phyloP scores from a whole-genome alignment of 1,140 invertebrate genomes.

The Thrips palmi region DNA sequence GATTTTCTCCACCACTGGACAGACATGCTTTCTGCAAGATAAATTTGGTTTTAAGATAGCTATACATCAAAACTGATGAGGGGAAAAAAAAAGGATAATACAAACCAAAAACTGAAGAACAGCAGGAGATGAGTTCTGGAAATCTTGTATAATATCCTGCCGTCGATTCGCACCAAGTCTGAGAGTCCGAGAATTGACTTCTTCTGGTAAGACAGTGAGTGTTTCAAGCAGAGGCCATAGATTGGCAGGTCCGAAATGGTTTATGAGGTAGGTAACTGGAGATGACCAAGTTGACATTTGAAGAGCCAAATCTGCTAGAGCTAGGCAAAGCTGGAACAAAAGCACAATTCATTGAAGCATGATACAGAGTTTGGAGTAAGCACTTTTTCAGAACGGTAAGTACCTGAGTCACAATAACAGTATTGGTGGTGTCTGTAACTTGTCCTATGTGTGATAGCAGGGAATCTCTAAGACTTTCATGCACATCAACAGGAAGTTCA shows the following conservation, averaged over 20 bases:
- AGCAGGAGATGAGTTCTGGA: slow-evolving; percentile 42
- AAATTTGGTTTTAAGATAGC: too few relatives aligned
- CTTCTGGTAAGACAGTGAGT: slow-evolving; percentile 87
- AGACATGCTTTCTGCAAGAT: slow-evolving; percentile 39
- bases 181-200: slow-evolving; percentile 67
- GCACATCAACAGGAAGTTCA: slow-evolving; percentile 73
- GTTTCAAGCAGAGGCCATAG: slow-evolving; percentile 76
- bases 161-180: slow-evolving; percentile 80
- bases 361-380: slow-evolving; percentile 3
- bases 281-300: slow-evolving; percentile 87
- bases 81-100: slow-evolving; percentile 7
- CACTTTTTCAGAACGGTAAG: slow-evolving; percentile 3
- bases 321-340: slow-evolving; percentile 58
- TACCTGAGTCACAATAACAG: slow-evolving; percentile 75
- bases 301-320: slow-evolving; percentile 81
- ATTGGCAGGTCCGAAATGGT: slow-evolving; percentile 38
- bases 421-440: slow-evolving; percentile 62
- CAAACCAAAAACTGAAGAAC: slow-evolving; percentile 56
- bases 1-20: slow-evolving; percentile 32
- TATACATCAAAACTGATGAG: too few relatives aligned
- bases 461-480: slow-evolving; percentile 75
- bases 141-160: slow-evolving; percentile 58
- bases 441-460: slow-evolving; percentile 75
- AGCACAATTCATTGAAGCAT: slow-evolving; percentile 12
- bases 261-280: slow-evolving; percentile 69